phyloP scores from a whole-genome alignment of 2,888 invertebrate genomes.

The Acleris emargana region DNA sequence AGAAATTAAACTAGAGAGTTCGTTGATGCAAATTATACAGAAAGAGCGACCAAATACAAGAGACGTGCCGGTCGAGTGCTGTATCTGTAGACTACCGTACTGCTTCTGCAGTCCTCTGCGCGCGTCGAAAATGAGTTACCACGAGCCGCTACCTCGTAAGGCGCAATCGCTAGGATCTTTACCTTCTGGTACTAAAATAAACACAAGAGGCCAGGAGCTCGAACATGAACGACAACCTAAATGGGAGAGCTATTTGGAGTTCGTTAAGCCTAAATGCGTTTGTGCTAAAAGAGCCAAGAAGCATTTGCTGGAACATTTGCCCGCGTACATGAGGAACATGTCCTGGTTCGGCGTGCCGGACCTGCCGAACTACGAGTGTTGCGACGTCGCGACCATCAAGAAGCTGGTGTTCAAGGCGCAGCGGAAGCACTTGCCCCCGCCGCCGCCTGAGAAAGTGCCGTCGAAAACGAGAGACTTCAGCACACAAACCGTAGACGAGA shows the following conservation, averaged over 20 bases:
- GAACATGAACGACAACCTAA: conserved; percentile 65
- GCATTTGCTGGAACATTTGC: conserved; percentile 63
- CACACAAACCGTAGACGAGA: conserved; percentile 61
- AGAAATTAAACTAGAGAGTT: conserved; percentile 66
- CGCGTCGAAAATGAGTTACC: conserved; percentile 38
- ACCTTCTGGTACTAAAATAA: conserved; percentile 50
- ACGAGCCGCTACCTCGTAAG: conserved; percentile 22
- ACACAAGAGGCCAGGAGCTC: conserved; percentile 51
- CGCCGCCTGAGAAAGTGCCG: conserved; percentile 40
- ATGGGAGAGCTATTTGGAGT: conserved; percentile 63
- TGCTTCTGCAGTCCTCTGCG: conserved; percentile 56
- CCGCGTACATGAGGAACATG: conserved; percentile 66
- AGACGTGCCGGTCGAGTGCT: conserved; percentile 53
- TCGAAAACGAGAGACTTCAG: conserved; percentile 54
- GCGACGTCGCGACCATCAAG: conserved; percentile 54
- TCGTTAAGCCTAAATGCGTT: conserved; percentile 55
- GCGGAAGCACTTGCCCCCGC: conserved; percentile 41
- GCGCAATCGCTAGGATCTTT: conserved; percentile 38
- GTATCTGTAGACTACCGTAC: conserved; percentile 57
- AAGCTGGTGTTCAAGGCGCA: conserved; percentile 56
- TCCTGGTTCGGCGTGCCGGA: conserved; percentile 57
- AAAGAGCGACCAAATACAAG: conserved; percentile 60
- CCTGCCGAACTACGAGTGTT: conserved; percentile 63
- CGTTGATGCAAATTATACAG: conserved; percentile 67
- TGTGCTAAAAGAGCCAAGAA: conserved; percentile 65